Evolutionary conservation across 2,113 vertebrate species (phyloP).

Genomic region (Hylia prasina): DNA sequence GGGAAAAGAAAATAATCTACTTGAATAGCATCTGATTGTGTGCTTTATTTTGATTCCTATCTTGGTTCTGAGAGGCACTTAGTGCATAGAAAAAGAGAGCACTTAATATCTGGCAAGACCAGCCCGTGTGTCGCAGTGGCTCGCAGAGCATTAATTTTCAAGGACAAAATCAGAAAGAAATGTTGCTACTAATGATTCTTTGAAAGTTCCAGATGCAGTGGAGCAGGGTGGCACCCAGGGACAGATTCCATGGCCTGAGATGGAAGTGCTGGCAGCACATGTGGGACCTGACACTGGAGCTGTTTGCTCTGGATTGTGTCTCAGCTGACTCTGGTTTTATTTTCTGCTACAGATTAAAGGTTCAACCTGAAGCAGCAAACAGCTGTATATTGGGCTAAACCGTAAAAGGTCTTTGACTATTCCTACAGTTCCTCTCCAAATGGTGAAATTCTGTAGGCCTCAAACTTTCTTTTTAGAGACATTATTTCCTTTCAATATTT

Average conservation of each 20-base stretch:
- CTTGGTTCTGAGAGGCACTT: constrained; percentile 28
- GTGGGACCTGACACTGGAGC: neutral
- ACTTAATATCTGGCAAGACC: constrained; percentile 25
- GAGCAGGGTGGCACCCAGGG: neutral
- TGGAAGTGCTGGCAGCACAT: rapidly evolving
- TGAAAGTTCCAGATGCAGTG: neutral
- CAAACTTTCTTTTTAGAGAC: neutral
- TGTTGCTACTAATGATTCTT: neutral
- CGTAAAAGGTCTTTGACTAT: neutral
- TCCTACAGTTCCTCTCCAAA: neutral
- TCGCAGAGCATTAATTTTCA: neutral
- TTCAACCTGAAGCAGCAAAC: neutral
- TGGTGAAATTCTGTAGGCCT: neutral
- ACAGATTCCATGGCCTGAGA: neutral
- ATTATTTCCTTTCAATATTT: neutral
- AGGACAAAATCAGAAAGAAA: neutral
- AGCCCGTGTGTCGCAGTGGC: neutral
- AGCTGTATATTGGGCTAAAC: neutral
- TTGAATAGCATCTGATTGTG: constrained; percentile 54
- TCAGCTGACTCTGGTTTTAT: neutral
- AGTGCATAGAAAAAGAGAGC: neutral
- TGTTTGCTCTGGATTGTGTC: neutral
- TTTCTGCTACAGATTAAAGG: neutral
- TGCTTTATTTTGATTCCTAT: constrained; percentile 32
- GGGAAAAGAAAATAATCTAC: constrained; percentile 37